These are phyloP conservation scores for Ischnura elegans DNA, from an alignment of 2,888 invertebrate species.

Conservation along the genomic window DNA sequence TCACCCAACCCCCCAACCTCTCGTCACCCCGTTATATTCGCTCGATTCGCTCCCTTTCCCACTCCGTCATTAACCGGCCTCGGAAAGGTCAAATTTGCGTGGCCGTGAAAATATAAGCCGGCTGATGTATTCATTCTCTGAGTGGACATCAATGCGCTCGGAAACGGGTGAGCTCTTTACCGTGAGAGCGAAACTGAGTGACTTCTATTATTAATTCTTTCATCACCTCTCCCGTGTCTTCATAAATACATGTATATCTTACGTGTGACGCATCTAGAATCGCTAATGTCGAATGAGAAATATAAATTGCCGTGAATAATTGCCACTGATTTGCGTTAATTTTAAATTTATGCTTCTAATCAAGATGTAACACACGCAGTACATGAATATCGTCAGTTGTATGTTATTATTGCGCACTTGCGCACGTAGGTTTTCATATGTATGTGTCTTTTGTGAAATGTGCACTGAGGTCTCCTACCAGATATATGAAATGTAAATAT, in stretches of 20 bases:
- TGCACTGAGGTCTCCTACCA: not conserved
- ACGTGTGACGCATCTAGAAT: not conserved
- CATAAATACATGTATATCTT: not conserved
- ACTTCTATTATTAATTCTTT: not conserved
- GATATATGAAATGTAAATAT: slow-evolving; percentile 44
- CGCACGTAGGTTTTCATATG: slow-evolving; percentile 6
- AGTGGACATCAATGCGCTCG: not conserved
- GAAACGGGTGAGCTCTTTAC: not conserved
- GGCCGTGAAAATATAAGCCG: not conserved
- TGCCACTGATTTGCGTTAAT: too few species aligned
- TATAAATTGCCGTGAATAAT: too few species aligned
- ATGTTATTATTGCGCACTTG: slow-evolving; percentile 25
- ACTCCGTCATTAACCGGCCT: not conserved
- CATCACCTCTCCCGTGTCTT: not conserved
- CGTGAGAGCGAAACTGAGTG: not conserved
- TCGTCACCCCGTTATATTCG: slow-evolving; percentile 21
- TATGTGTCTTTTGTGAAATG: slow-evolving; percentile 19
- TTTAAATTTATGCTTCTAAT: too few species aligned
- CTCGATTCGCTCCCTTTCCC: not conserved
- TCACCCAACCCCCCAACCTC: slow-evolving; percentile 8
- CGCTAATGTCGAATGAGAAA: too few species aligned
- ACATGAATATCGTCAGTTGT: slow-evolving; percentile 11
- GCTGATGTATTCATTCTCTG: not conserved
- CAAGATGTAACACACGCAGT: too few species aligned
- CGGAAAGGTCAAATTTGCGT: not conserved